Evolutionary conservation across 2,113 vertebrate species (phyloP), one percentile per base, ranked within the genome.

Genomic region (Labeo catla): DNA sequence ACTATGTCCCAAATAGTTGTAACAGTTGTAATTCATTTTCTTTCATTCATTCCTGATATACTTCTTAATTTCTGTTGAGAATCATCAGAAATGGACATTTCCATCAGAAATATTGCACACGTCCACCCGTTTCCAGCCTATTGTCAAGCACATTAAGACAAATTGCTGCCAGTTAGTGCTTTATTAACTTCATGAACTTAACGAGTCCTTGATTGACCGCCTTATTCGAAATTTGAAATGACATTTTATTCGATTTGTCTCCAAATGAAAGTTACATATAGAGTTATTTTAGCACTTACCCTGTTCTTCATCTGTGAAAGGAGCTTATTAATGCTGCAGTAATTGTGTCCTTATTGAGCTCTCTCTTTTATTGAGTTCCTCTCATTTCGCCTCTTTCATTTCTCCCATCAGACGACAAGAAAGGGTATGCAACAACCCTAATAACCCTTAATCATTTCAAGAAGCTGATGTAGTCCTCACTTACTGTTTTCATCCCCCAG

Each of bases 321-420:
- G 50, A 74, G 50, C n/a, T 81, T 57, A 79, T 70, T 85, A 78
- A 70, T 85, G 57, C 47, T 16, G 84, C 57, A 0, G 83, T 87
- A 88, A 81, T 76, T 70, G 49, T 16, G 2, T 81, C 47, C 49
- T 81, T 59, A 87, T 81, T 65, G 63, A 80, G 21, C 36, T 43
- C 54, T 13, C 9, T n/a, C 77, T 45, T 80, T 80, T 45, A 45
- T 15, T 50, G 80, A 82, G 63, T 45, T 65, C 43, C 80, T 68
- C 47, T 70, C 61, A 21, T 52, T 82, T 68, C 16, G 13, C 8
- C n/a, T 47, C 45, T 47, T 28, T 81, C n/a, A 81, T 68, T 81
- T 65, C 57, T 45, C 21, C 57, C 59, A 15, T 81, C 16, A 52
- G 63, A 82, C 0, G 47, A 50, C 81, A 36, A 52, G 65, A 82